Percentiles rank a stretch among this genome's conserved stretches.
These are phyloP conservation scores for Spialia ferax DNA, from an alignment of 2,888 invertebrate genomes.

Conservation along the genomic window DNA sequence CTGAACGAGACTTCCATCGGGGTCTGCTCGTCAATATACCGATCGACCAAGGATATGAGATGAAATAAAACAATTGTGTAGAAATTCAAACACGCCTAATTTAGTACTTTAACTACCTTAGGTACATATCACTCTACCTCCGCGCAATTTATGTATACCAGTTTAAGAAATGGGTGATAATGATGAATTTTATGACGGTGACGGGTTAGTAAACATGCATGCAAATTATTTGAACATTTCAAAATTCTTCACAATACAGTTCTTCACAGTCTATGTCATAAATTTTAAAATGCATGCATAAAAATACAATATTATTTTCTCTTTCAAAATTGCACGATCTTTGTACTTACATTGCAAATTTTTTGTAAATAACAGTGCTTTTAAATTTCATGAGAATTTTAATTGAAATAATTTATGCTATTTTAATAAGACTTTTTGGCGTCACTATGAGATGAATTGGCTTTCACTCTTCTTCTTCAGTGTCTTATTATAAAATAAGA, in stretches of 20 bases:
- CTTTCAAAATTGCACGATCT: background rate
- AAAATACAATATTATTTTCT: background rate
- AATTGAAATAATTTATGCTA: background rate
- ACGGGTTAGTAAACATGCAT: conserved; percentile 77
- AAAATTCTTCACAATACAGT: background rate
- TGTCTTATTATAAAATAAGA: no score
- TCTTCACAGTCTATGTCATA: background rate
- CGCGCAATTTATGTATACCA: conserved; percentile 15
- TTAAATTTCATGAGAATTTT: background rate
- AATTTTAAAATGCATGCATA: conserved; percentile 17
- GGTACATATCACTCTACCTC: conserved; percentile 38
- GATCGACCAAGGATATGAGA: background rate
- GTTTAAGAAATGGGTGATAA: conserved; percentile 71
- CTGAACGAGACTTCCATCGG: background rate
- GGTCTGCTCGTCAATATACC: background rate
- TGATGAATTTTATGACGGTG: conserved; percentile 80
- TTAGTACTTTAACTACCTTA: conserved; percentile 40
- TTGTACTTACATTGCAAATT: background rate
- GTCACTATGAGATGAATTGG: no score
- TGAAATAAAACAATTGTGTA: conserved; percentile 27
- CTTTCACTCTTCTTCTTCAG: no score
- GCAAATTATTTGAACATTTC: conserved; percentile 28
- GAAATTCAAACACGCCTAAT: background rate
- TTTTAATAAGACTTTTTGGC: no score
- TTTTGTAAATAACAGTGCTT: background rate